phyloP scores from a whole-genome alignment of 2,888 invertebrate species.

The Beris chalybata region DNA sequence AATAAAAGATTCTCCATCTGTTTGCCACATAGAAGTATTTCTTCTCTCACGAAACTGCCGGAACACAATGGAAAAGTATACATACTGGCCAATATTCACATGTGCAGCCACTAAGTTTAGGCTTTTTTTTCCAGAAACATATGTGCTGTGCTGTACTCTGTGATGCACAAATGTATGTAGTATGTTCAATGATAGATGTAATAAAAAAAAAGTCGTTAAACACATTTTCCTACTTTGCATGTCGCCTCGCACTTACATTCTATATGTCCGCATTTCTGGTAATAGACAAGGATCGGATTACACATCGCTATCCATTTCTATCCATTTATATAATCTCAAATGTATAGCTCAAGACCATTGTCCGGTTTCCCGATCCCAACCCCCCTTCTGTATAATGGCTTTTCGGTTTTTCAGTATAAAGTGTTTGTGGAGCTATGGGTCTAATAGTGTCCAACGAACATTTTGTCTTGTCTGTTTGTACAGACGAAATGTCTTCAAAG shows the following conservation, averaged over 20 bases:
- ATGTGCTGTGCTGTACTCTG: not conserved
- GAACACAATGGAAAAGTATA: too few species aligned
- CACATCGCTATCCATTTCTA: constrained; percentile 17
- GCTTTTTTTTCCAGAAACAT: constrained; percentile 3
- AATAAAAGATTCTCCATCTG: constrained; percentile 27
- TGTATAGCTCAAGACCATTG: too few species aligned
- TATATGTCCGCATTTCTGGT: not conserved
- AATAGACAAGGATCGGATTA: constrained; percentile 28
- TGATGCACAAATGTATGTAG: not conserved
- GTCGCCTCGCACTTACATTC: constrained; percentile 7
- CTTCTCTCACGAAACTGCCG: not conserved
- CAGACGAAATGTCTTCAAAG: too few species aligned
- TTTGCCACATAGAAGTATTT: constrained; percentile 1
- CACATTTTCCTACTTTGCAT: constrained; percentile 18
- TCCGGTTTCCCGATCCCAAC: too few species aligned
- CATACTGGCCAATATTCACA: not conserved
- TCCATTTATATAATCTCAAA: not conserved
- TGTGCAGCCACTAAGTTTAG: not conserved
- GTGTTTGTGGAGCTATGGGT: too few species aligned
- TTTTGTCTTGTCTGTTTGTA: too few species aligned
- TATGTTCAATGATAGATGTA: not conserved
- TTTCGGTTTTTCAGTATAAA: too few species aligned
- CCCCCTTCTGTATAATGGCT: too few species aligned
- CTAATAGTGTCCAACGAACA: too few species aligned
- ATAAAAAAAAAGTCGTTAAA: constrained; percentile 2